phyloP scores from a whole-genome alignment of 2,888 invertebrate species.

The Thecocarcelia acutangulata region DNA sequence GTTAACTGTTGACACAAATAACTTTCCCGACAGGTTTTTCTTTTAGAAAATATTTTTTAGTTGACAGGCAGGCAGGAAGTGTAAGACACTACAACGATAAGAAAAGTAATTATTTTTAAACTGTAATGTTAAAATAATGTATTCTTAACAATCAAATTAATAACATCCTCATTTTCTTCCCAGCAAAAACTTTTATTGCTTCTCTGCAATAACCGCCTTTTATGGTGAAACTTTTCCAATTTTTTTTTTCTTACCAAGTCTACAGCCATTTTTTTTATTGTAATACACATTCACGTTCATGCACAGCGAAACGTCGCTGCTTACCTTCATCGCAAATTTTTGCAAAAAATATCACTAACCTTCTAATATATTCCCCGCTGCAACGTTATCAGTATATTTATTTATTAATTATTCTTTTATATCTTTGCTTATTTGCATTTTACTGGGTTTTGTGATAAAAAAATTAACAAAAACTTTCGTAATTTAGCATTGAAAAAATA shows the following conservation, averaged over 20 bases:
- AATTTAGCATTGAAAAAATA: conserved; percentile 58
- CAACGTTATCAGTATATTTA: not conserved
- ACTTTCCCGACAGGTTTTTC: conserved; percentile 30
- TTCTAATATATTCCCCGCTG: conserved; percentile 4
- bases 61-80: conserved; percentile 1
- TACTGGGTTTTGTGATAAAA: conserved; percentile 19
- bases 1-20: conserved; percentile 53
- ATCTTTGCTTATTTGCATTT: conserved; percentile 43
- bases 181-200: conserved; percentile 14
- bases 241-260: not conserved
- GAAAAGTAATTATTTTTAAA: not conserved
- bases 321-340: conserved; percentile 43
- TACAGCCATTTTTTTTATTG: conserved; percentile 49
- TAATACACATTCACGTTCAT: conserved; percentile 30
- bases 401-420: conserved; percentile 2
- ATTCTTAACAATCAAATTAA: too few relatives aligned
- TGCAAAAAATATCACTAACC: conserved; percentile 25
- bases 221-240: conserved; percentile 35
- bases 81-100: conserved; percentile 11
- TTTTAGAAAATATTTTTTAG: conserved; percentile 5
- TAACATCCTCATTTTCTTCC: not conserved
- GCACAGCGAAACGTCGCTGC: conserved; percentile 45
- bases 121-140: too few relatives aligned
- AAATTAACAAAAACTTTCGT: conserved; percentile 54
- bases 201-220: conserved; percentile 26